Evolutionary conservation across 1,140 invertebrate genomes (phyloP), one percentile per base, ranked within the genome.

Genomic region (Zaprionus inermis): DNA sequence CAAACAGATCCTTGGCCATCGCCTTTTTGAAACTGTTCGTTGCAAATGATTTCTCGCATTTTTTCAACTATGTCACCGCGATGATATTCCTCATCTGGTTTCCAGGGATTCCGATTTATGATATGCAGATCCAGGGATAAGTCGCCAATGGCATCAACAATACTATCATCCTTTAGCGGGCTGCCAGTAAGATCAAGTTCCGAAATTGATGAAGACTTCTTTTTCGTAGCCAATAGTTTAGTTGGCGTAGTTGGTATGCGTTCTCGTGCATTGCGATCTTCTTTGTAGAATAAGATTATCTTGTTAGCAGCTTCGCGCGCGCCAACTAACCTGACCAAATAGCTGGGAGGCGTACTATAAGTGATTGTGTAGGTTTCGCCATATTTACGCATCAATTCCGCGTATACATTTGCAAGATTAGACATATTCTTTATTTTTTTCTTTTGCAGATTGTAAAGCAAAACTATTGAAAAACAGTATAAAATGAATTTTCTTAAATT

Each of bases 131-230:
- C 79, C 20, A 91, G 18, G 0, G 90, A 91, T 6, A 88, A 54
- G 65, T 92, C 84, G 0, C 28, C 81, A 54, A 92, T 82, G 2
- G 83, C 74, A 46, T 92, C 90, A 11, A 88, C 78, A 18, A 78
- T 22, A 30, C 90, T 91, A 36, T 92, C 90, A 56, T 92, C 91
- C 54, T 90, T 92, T 2, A 92, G 36, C 0, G 91, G 91, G 51
- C 91, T 92, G 5, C 91, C 91, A 5, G 91, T 92, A 2, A 92
- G 55, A 51, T 92, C 80, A 14, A 92, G 28, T 49, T 86, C 72
- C 1, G 41, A 22, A 7, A 20, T 41, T 3, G 24, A 6, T 20
- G 28, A 7, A 16, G 4, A n/a, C 0, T 61, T 46, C 6, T 85
- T 67, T 10, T 18, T 6, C 7, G 73, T 76, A 0, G 72, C 7